Percentiles rank a stretch among this genome's conserved stretches.
These are phyloP conservation scores for Alcis repandata DNA, from an alignment of 2,888 invertebrate genomes.

Conservation along the genomic window DNA sequence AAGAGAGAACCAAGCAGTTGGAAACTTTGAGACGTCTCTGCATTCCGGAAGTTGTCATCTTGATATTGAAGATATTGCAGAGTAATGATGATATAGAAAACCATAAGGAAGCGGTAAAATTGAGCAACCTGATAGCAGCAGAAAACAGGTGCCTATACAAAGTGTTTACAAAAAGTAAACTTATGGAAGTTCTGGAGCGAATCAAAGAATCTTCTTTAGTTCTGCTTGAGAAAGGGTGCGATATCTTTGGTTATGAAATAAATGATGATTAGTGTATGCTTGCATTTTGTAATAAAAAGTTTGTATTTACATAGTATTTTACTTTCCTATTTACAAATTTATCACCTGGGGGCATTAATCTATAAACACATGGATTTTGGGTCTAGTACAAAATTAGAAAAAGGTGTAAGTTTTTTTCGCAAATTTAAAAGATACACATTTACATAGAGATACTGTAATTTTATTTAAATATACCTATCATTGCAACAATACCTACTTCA, in stretches of 20 bases:
- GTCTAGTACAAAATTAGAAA: no score
- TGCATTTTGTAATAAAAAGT: slow-evolving; percentile 64
- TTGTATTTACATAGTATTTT: slow-evolving; percentile 61
- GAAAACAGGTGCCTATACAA: slow-evolving; percentile 93
- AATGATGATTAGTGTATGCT: slow-evolving; percentile 59
- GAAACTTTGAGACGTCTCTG: slow-evolving; percentile 92
- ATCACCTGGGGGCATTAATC: slow-evolving; percentile 1
- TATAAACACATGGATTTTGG: no score
- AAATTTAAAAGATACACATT: no score
- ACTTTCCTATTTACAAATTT: slow-evolving; percentile 50
- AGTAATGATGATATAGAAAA: slow-evolving; percentile 91
- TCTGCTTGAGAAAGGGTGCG: slow-evolving; percentile 91
- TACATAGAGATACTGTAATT: no score
- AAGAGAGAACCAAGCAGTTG: slow-evolving; percentile 89
- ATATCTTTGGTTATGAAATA: slow-evolving; percentile 92
- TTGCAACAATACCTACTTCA: no score
- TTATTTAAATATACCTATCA: no score
- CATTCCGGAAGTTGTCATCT: slow-evolving; percentile 93
- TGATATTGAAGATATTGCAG: slow-evolving; percentile 93
- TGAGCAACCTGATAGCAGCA: slow-evolving; percentile 92
- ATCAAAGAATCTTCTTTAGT: slow-evolving; percentile 92
- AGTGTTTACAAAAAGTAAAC: slow-evolving; percentile 92
- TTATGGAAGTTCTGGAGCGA: slow-evolving; percentile 91
- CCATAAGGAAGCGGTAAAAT: slow-evolving; percentile 88
- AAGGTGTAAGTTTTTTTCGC: no score